Evolutionary conservation across 2,113 vertebrate species (phyloP).

Genomic region (Acinonyx jubatus): DNA sequence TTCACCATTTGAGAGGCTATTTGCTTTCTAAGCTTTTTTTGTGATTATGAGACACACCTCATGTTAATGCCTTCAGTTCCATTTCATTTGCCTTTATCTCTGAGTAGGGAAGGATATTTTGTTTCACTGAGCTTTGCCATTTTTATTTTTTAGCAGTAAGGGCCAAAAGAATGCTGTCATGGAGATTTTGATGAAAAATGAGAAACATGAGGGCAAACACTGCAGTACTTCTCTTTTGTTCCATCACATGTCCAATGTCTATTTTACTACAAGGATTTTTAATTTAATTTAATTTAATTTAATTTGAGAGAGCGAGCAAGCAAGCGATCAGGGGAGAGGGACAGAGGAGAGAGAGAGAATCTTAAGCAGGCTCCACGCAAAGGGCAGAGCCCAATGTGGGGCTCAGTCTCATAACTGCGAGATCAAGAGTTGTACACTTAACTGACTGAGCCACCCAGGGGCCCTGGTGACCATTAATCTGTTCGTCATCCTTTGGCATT

Average conservation of each 20-base stretch:
- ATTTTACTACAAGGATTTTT: no score
- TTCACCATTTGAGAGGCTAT: neutral
- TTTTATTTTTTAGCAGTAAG: neutral
- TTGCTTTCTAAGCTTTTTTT: neutral
- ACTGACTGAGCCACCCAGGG: no score
- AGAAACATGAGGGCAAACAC: neutral
- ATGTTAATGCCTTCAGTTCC: neutral
- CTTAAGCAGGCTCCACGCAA: no score
- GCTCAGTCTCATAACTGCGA: no score
- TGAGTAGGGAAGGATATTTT: neutral
- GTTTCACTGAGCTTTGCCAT: neutral
- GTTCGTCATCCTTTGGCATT: neutral
- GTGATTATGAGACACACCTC: neutral
- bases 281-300: no score
- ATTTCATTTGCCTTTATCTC: neutral
- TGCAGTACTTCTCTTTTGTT: neutral
- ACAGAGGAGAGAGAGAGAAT: no score
- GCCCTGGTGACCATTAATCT: neutral
- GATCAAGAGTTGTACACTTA: no score
- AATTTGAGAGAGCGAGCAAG: no score
- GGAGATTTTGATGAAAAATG: neutral
- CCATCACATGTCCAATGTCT: neutral
- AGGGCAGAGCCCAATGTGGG: no score
- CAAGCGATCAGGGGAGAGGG: no score
- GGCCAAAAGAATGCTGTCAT: neutral